Base-by-base conservation (phyloP, 2,797 vertebrate genomes). In the Tangara arthus region DNA sequence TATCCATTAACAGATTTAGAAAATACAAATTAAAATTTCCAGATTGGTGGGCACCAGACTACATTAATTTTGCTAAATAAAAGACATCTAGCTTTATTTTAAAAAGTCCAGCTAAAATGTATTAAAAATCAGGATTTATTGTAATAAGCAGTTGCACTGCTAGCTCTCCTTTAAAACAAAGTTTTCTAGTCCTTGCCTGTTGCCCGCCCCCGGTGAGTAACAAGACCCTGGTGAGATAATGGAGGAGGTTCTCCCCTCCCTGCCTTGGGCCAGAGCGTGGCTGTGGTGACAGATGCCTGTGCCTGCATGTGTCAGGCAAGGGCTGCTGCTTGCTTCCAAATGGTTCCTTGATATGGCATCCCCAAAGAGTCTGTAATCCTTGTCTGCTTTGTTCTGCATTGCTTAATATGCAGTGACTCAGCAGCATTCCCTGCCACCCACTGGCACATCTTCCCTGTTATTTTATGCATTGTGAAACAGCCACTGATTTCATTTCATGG, bases 331-430 rank as follows among this genome's bases (percentile, higher is more conserved):
- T 35, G 39, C 61, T 63, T 80, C 81, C 68, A 28, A 18, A 39
- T 8, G 41, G 44, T 17, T 69, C 6, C n/a, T 30, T 72, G 80
- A 61, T 8, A 2, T 18, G 42, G 57, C 63, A 49, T 55, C 82
- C 73, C 80, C 49, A 39, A 89, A 63, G 47, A 59, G 22, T 18
- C 53, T 37, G 37, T 47, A 41, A 46, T 91, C 59, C 34, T 50
- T 55, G 34, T 59, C 87, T 75, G 72, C 70, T 78, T 72, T 76
- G 85, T 82, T 82, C 41, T 55, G 49, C 15, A 3, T 95, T 95
- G 71, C 92, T 71, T 69, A 91, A 87, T 42, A 72, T 8, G 50
- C 61, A 72, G 83, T 94, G 93, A 94, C 47, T 96, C 83, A 94
- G 71, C 71, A 69, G 73, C 63, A 8, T 66, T 73, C 84, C 57